Evolutionary conservation across 1,140 invertebrate species (phyloP).

Genomic region (Chironomus striatipennis): DNA sequence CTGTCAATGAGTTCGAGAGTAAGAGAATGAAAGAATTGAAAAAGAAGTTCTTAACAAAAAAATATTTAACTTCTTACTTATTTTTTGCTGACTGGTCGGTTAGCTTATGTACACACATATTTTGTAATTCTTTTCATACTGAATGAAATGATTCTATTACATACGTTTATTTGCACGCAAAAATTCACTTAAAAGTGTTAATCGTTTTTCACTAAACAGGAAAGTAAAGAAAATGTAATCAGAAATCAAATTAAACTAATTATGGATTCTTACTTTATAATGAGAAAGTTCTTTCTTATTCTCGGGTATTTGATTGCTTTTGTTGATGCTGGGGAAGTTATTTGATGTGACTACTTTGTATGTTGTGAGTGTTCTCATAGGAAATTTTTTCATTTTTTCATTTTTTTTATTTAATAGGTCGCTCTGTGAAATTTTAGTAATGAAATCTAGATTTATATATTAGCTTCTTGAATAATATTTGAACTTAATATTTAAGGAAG

Average conservation of each 20-base stretch:
- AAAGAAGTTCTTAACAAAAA: neutral
- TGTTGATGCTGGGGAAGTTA: too few relatives aligned
- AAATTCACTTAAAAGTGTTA: neutral
- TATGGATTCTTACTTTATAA: neutral
- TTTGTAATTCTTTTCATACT: neutral
- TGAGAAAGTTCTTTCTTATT: neutral
- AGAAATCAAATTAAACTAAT: constrained; percentile 5
- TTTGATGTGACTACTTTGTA: too few relatives aligned
- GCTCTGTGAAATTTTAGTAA: too few relatives aligned
- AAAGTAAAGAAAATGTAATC: neutral
- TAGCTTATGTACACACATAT: too few relatives aligned
- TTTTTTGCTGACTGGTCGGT: neutral
- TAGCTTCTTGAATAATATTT: too few relatives aligned
- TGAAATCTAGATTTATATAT: too few relatives aligned
- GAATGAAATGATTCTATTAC: neutral
- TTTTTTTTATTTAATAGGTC: too few relatives aligned
- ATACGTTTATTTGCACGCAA: neutral
- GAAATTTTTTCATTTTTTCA: too few relatives aligned
- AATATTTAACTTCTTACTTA: neutral
- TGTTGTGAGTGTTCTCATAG: too few relatives aligned
- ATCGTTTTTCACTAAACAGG: constrained; percentile 1
- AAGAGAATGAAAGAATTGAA: neutral
- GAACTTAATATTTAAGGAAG: too few relatives aligned
- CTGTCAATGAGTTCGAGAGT: neutral
- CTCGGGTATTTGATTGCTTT: neutral